Evolutionary conservation across 2,113 vertebrate genomes (phyloP), one percentile per base, ranked within the genome.

Genomic region (Pomatorhinus ruficollis): DNA sequence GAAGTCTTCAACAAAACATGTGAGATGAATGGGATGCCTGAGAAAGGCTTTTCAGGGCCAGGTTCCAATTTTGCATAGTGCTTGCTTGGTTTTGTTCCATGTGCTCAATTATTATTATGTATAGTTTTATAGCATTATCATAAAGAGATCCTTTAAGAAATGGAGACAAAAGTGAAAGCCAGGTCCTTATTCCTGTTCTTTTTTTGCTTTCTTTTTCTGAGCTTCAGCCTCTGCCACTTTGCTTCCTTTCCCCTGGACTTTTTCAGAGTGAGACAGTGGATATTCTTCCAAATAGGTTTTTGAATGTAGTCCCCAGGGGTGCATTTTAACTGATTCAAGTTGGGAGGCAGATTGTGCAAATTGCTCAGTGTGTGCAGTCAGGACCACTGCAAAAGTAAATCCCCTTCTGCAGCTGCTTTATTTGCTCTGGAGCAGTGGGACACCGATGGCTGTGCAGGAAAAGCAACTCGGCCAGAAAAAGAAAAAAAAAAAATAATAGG

Each of bases 331-430:
- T 1, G 37, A 82, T 71, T 89, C 90, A 84, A 52, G 90, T 95
- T 42, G 85, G 78, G 93, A 96, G 96, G 93, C 95, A 96, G 92
- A 96, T 93, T 94, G 96, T 97, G 95, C 79, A 93, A 92, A 97
- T 95, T 87, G 90, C 95, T 90, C 95, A 47, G 87, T 70, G 85
- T 86, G 83, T 93, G 86, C 93, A 42, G 87, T 93, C 89, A 92
- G 80, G 90, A 77, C 92, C 86, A 78, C 68, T 86, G 92, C 84
- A 92, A 81, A 90, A 96, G 83, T 57, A 94, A 96, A 93, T 94
- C 90, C 72, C 64, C 37, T 92, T 90, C 83, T 90, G 72, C 88
- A 92, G 93, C 96, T 96, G 92, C 65, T 95, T 95, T 93, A 93
- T 94, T 96, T 93, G 90, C 94, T 86, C 31, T 93, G 74, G 94